Evolutionary conservation across 2,888 invertebrate genomes (phyloP).

Genomic region (Raillietiella orientalis): DNA sequence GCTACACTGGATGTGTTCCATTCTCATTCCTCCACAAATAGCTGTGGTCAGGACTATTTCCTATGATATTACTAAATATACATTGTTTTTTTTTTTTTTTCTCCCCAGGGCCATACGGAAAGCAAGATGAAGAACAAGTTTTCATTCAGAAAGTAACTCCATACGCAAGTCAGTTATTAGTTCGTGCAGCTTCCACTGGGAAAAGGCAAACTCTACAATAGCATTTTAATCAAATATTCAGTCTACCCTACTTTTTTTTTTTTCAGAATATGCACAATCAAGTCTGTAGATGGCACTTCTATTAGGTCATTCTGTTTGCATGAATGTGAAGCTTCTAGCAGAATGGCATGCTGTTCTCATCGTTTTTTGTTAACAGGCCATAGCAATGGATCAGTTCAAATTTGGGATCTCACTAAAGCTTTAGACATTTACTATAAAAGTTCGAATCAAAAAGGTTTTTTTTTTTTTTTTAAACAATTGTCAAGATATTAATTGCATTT

Average conservation of each 20-base stretch:
- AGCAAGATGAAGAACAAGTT: constrained; percentile 90
- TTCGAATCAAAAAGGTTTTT: too few relatives aligned
- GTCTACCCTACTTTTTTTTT: too few relatives aligned
- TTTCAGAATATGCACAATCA: constrained; percentile 58
- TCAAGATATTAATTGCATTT: too few relatives aligned
- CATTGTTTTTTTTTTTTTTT: constrained; percentile 1
- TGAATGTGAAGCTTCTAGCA: constrained; percentile 82
- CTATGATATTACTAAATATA: constrained; percentile 3
- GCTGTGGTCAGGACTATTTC: too few relatives aligned
- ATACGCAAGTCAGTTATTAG: constrained; percentile 77
- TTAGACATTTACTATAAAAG: too few relatives aligned
- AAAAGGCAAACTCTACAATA: constrained; percentile 21
- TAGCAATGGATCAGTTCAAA: constrained; percentile 66
- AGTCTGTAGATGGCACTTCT: constrained; percentile 69
- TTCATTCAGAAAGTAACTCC: constrained; percentile 94
- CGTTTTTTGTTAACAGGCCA: constrained; percentile 73
- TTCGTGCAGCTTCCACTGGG: constrained; percentile 75
- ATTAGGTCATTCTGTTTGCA: constrained; percentile 88
- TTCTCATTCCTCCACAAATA: too few relatives aligned
- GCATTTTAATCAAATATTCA: constrained; percentile 1
- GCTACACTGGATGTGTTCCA: constrained; percentile 35
- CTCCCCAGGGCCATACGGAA: constrained; percentile 56
- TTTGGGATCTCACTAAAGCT: constrained; percentile 95
- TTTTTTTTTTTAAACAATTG: too few relatives aligned
- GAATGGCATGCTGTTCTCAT: constrained; percentile 61